Percentiles rank a stretch among this genome's conserved stretches.
phyloP scores from a whole-genome alignment of 2,888 invertebrate genomes.

The Dynastes grantii region DNA sequence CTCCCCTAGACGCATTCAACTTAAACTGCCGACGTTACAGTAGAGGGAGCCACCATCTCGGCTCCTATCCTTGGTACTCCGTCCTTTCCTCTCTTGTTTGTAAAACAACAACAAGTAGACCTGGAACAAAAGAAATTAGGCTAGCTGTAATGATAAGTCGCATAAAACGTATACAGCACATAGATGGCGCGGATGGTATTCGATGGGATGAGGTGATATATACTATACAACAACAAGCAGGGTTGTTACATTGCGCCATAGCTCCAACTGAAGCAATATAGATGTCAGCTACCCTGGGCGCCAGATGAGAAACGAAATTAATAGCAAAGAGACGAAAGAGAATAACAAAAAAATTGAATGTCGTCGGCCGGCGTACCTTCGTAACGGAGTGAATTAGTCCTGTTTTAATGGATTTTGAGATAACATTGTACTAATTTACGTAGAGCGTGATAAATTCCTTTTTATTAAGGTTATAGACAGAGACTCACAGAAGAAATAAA shows the following conservation, averaged over 20 bases:
- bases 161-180: neutral
- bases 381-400: no score
- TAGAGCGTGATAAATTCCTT: no score
- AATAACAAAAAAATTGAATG: neutral
- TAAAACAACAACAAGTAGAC: neutral
- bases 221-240: no score
- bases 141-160: slow-evolving; percentile 1
- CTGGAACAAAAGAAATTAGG: slow-evolving; percentile 27
- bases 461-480: no score
- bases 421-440: no score
- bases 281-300: slow-evolving; percentile 6
- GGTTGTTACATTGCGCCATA: neutral
- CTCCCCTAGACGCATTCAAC: neutral
- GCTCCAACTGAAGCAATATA: neutral
- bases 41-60: neutral
- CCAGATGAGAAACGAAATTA: slow-evolving; percentile 18
- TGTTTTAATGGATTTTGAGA: no score
- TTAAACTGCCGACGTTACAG: neutral
- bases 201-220: neutral
- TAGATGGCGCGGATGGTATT: neutral
- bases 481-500: no score
- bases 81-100: neutral
- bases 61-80: neutral
- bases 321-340: neutral
- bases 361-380: no score